phyloP scores from a whole-genome alignment of 2,113 vertebrate species.

The Poeciliopsis prolifica region DNA sequence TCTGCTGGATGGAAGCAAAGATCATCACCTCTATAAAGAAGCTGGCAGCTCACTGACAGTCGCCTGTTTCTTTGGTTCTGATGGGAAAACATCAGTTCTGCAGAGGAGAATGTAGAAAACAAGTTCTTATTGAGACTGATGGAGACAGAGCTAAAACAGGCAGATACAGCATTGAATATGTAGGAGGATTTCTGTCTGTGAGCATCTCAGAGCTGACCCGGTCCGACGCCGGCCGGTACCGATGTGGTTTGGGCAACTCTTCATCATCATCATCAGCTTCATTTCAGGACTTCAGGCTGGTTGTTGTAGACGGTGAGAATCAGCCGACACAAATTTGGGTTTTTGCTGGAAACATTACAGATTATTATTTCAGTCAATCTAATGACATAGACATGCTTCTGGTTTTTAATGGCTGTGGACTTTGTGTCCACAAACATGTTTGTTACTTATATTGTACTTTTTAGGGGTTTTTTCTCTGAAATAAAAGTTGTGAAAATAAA shows the following conservation, averaged over 20 bases:
- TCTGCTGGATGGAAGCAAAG: not conserved
- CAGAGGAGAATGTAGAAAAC: accelerated
- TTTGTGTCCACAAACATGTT: too few species aligned
- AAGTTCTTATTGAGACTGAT: not conserved
- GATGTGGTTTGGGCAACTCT: not conserved
- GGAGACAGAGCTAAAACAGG: not conserved
- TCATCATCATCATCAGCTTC: too few species aligned
- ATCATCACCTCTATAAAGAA: accelerated
- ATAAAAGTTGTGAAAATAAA: too few species aligned
- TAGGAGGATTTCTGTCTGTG: not conserved
- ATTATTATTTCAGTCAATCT: too few species aligned
- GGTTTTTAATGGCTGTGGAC: too few species aligned
- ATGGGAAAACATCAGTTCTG: not conserved
- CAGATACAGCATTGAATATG: not conserved
- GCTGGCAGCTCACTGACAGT: conserved; percentile 9
- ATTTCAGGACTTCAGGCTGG: too few species aligned
- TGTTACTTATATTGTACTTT: too few species aligned
- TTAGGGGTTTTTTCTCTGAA: too few species aligned
- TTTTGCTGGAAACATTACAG: too few species aligned
- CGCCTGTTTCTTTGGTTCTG: accelerated
- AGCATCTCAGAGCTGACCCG: not conserved
- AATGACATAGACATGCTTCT: too few species aligned
- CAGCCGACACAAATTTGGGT: too few species aligned
- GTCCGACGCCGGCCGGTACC: not conserved
- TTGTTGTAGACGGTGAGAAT: too few species aligned